Conservation (phyloP, 1,140 invertebrate species). For the Trichomalopsis sarcophagae region DNA sequence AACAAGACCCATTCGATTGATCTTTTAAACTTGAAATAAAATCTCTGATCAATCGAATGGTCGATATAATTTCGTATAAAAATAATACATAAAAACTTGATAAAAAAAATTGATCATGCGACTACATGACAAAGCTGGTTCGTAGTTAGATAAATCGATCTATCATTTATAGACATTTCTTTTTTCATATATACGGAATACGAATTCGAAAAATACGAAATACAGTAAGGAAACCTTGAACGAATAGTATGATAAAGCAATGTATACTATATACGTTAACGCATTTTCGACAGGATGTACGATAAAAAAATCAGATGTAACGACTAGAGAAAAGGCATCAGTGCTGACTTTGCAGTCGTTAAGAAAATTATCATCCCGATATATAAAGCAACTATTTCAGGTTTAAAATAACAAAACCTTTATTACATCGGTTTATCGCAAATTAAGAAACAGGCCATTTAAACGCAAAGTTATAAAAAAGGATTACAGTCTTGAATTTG, state of each 20-base stretch:
- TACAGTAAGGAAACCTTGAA: constrained; percentile 30
- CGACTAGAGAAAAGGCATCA: constrained; percentile 45
- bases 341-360: neutral
- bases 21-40: constrained; percentile 1
- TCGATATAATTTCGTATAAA: constrained; percentile 11
- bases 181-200: neutral
- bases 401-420: constrained; percentile 42
- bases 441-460: constrained; percentile 12
- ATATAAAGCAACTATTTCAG: constrained; percentile 27
- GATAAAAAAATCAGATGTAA: constrained; percentile 12
- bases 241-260: constrained; percentile 18
- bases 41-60: constrained; percentile 35
- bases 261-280: constrained; percentile 8
- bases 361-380: neutral
- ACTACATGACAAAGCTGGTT: constrained; percentile 32
- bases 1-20: constrained; percentile 28
- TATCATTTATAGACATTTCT: constrained; percentile 21
- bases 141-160: constrained; percentile 18
- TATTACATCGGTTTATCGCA: constrained; percentile 9
- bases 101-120: constrained; percentile 25
- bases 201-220: constrained; percentile 17
- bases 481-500: constrained; percentile 37
- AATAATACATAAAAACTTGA: constrained; percentile 26
- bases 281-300: neutral
- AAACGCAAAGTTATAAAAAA: constrained; percentile 41